A percentile compares a stretch with the other conserved stretches of the same genome.
These are phyloP conservation scores for Macrotrachela quadricornifera DNA, from an alignment of 1,140 invertebrate species.

Conservation along the genomic window DNA sequence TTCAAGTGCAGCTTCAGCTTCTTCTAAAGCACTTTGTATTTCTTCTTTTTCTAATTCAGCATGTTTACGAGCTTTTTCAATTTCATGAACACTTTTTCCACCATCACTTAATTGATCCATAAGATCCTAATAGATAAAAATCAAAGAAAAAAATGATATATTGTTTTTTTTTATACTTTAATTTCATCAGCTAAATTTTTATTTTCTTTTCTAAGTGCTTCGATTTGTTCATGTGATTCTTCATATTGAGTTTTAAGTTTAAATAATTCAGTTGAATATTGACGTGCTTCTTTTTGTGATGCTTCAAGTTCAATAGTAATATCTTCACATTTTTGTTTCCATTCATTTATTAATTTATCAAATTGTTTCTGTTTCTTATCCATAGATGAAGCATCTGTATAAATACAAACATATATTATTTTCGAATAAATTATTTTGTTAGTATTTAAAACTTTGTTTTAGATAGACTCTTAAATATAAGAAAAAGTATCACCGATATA, in stretches of 20 bases:
- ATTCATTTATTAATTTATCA: conserved; percentile 97
- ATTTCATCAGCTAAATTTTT: conserved; percentile 68
- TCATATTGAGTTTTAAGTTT: conserved; percentile 91
- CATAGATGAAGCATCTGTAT: conserved; percentile 56
- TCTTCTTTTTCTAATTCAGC: conserved; percentile 97
- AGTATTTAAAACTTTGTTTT: too few species aligned
- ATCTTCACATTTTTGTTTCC: conserved; percentile 97
- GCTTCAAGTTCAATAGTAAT: conserved; percentile 85
- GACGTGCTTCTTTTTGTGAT: conserved; percentile 93
- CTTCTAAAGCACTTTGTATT: conserved; percentile 88
- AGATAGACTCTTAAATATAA: too few species aligned
- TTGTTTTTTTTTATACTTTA: background rate
- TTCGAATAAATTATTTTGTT: too few species aligned
- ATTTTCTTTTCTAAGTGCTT: conserved; percentile 91
- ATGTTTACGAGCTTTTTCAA: conserved; percentile 89
- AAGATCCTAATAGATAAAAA: conserved; percentile 59
- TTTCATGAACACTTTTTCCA: conserved; percentile 70
- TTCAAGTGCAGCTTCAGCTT: conserved; percentile 92
- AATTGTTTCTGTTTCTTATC: conserved; percentile 99
- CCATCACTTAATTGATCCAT: conserved; percentile 95
- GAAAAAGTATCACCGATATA: too few species aligned
- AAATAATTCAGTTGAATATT: conserved; percentile 97
- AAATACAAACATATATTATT: too few species aligned
- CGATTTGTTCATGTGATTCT: conserved; percentile 80
- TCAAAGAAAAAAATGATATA: too few species aligned